Evolutionary conservation across 2,797 vertebrate genomes (phyloP), one percentile per base, ranked within the genome.

Genomic region (Antrozous pallidus): DNA sequence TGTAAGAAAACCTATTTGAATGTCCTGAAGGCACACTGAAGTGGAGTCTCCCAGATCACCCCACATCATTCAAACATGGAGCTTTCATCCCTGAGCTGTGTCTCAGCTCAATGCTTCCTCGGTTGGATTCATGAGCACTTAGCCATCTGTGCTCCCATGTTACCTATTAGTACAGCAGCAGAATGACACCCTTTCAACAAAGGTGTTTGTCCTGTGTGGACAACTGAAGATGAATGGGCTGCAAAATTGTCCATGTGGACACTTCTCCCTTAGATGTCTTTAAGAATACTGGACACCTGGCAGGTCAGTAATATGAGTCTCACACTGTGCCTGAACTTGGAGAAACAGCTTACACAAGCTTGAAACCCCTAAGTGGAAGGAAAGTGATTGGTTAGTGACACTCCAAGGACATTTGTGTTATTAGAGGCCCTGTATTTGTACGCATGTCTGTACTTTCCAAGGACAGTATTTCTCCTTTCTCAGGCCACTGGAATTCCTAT

Each of bases 31-130:
- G 5, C 11, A 56, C n/a, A 14, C 0, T 6, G 47, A 33, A 38
- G 5, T 56, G 9, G 3, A 31, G 3, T 36, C 2, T 69, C 6
- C 47, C 26, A 81, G 47, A 70, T 56, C 10, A 93, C 1, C 2
- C 11, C n/a, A 7, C 31, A 83, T 61, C 18, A 51, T 22, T 65
- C 3, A 38, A 54, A 0, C 18, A 16, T 6, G 69, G n/a, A 28
- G 0, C 1, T 90, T 4, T 47, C 40, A 17, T 16, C 3, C 6
- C 6, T 33, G 1, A 8, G 6, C 28, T 3, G 2, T 28, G 5
- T 14, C n/a, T 85, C 26, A n/a, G 65, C 2, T 24, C 33, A 14
- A 9, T 38, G 38, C 2, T 54, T 83, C 16, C 40, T 79, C 31
- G 24, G 3, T 5, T 36, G 16, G 17, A 11, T 81, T 17, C 17